Percentiles rank a stretch among this genome's conserved stretches.
These are phyloP conservation scores for Podotricha telesiphe DNA, from an alignment of 2,888 invertebrate species.

Conservation along the genomic window DNA sequence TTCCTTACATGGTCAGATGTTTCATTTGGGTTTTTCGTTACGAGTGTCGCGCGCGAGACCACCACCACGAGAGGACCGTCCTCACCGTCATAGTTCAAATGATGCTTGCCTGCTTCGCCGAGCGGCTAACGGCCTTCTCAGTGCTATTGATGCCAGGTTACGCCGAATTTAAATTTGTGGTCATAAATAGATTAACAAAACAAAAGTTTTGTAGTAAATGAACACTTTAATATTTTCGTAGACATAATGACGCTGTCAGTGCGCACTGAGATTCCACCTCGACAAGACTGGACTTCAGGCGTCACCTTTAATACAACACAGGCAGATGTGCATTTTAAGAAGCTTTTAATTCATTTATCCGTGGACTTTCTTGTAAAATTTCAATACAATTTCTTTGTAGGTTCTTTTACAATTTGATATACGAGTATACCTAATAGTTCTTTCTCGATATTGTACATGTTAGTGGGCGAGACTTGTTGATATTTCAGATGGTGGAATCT, in stretches of 20 bases:
- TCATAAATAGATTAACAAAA: no score
- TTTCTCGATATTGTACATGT: neutral
- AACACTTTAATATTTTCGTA: conserved; percentile 44
- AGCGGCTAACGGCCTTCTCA: conserved; percentile 54
- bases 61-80: conserved; percentile 60
- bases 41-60: conserved; percentile 67
- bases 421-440: neutral
- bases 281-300: conserved; percentile 58
- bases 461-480: no score
- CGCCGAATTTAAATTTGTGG: no score
- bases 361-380: conserved; percentile 62
- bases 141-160: conserved; percentile 65
- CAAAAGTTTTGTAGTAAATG: no score
- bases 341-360: conserved; percentile 60
- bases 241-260: conserved; percentile 69
- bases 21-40: conserved; percentile 72
- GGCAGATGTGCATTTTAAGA: conserved; percentile 69
- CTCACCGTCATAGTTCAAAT: conserved; percentile 57
- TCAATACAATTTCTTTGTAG: conserved; percentile 63
- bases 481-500: conserved; percentile 59
- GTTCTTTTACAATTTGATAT: conserved; percentile 44
- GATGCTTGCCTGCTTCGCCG: conserved; percentile 59
- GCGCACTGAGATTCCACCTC: conserved; percentile 62
- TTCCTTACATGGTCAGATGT: conserved; percentile 54
- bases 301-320: conserved; percentile 61